These are phyloP conservation scores for Epizoanthus fatuus DNA, from an alignment of 92 coral and sea anemone species.

Conservation along the genomic window DNA sequence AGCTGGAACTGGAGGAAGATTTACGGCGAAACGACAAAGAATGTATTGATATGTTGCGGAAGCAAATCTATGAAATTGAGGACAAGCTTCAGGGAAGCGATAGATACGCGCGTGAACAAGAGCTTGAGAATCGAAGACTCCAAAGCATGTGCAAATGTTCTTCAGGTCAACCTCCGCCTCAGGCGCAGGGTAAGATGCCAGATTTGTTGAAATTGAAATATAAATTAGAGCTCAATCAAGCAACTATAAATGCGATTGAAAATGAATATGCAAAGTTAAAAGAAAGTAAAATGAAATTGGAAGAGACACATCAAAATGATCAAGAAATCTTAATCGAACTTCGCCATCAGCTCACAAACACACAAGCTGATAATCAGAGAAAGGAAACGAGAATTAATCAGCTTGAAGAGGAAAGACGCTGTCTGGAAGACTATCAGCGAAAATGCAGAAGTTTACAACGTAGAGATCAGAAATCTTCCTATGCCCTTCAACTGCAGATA, in stretches of 20 bases:
- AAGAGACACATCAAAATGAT: slow-evolving; percentile 52
- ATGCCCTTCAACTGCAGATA: slow-evolving; percentile 83
- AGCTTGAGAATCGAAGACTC: slow-evolving; percentile 66
- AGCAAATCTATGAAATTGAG: slow-evolving; percentile 76
- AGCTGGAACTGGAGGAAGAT: slow-evolving; percentile 79
- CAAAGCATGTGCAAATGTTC: slow-evolving; percentile 51
- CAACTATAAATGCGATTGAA: slow-evolving; percentile 71
- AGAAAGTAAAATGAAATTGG: slow-evolving; percentile 58
- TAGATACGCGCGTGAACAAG: slow-evolving; percentile 68
- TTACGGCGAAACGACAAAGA: slow-evolving; percentile 83
- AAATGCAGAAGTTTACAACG: slow-evolving; percentile 79
- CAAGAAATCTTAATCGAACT: slow-evolving; percentile 64
- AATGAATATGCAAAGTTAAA: slow-evolving; percentile 61
- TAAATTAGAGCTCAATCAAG: slow-evolving; percentile 63
- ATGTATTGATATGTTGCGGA: slow-evolving; percentile 80
- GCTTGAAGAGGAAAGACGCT: slow-evolving; percentile 71
- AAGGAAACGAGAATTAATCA: slow-evolving; percentile 66
- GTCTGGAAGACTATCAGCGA: slow-evolving; percentile 72
- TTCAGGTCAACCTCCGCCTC: slow-evolving; percentile 34
- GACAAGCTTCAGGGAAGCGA: slow-evolving; percentile 78
- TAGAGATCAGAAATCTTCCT: slow-evolving; percentile 86
- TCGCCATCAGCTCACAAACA: slow-evolving; percentile 60
- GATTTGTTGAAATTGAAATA: slow-evolving; percentile 49
- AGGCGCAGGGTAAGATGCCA: slow-evolving; percentile 48
- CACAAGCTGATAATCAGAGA: slow-evolving; percentile 59